These are phyloP conservation scores for Rhagonycha fulva DNA, from an alignment of 2,888 invertebrate genomes.

Conservation along the genomic window DNA sequence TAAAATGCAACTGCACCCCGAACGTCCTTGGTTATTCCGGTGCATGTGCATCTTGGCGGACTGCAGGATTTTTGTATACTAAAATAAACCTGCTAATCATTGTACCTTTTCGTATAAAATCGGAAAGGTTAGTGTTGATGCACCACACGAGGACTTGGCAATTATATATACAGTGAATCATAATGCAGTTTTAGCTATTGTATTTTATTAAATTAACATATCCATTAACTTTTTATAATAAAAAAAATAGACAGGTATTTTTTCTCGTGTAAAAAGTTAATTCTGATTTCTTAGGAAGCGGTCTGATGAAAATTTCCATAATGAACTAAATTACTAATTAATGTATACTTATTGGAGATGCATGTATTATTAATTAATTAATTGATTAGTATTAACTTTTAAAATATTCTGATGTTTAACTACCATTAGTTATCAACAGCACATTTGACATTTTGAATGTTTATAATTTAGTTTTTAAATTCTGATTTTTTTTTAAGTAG, in stretches of 20 bases:
- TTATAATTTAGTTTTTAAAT: background rate
- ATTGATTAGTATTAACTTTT: background rate
- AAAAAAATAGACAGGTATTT: no score
- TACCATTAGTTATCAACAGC: background rate
- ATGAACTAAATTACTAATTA: no score
- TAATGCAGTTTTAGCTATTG: background rate
- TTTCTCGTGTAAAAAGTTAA: no score
- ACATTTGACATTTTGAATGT: background rate
- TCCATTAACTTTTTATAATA: background rate
- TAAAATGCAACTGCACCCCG: constrained; percentile 40
- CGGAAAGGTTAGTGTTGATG: background rate
- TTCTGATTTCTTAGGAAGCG: no score
- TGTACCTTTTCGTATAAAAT: background rate
- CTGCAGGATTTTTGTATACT: background rate
- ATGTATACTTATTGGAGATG: no score
- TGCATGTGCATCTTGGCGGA: constrained; percentile 51
- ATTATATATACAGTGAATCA: background rate
- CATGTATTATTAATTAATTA: no score
- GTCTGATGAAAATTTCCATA: no score
- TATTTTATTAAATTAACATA: background rate
- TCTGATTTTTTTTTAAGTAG: background rate
- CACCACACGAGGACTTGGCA: background rate
- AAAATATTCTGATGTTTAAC: background rate
- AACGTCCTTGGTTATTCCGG: constrained; percentile 47
- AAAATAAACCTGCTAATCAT: background rate